Conservation (phyloP, 2,888 invertebrate genomes). For the Punctoribates punctum region DNA sequence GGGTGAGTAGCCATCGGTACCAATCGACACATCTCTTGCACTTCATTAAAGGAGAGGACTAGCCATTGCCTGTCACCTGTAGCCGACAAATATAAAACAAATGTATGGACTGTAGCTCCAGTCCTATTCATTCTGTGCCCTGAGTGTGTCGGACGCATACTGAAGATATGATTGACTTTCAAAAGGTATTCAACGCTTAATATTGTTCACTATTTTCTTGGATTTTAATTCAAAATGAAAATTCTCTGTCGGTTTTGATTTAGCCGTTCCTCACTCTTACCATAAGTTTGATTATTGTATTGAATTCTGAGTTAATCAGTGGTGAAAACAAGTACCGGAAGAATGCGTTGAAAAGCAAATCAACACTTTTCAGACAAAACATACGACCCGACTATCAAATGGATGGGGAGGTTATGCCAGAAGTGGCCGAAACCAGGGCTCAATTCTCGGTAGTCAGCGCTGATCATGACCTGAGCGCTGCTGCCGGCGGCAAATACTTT, state of each 20-base stretch:
- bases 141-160: not conserved
- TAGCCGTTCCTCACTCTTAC: not conserved
- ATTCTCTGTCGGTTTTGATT: not conserved
- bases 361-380: not conserved
- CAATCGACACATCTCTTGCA: conserved; percentile 13
- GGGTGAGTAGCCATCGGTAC: conserved; percentile 2
- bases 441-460: conserved; percentile 5
- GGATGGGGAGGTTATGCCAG: not conserved
- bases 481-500: conserved; percentile 6
- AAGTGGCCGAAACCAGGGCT: conserved; percentile 7
- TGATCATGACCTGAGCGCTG: not conserved
- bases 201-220: not conserved
- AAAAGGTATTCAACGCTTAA: conserved; percentile 5
- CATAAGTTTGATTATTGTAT: conserved; percentile 3
- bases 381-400: not conserved
- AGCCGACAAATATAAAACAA: not conserved
- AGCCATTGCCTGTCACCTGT: conserved; percentile 10
- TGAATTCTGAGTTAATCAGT: not conserved
- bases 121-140: not conserved
- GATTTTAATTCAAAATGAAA: not conserved
- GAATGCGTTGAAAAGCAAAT: not conserved
- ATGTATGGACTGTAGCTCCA: not conserved
- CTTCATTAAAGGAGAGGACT: not conserved
- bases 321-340: not conserved
- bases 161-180: conserved; percentile 10